A percentile compares a stretch with the other conserved stretches of the same genome.
Conservation (phyloP, 2,113 vertebrate species). For the Epinephelus cyanopodus region DNA sequence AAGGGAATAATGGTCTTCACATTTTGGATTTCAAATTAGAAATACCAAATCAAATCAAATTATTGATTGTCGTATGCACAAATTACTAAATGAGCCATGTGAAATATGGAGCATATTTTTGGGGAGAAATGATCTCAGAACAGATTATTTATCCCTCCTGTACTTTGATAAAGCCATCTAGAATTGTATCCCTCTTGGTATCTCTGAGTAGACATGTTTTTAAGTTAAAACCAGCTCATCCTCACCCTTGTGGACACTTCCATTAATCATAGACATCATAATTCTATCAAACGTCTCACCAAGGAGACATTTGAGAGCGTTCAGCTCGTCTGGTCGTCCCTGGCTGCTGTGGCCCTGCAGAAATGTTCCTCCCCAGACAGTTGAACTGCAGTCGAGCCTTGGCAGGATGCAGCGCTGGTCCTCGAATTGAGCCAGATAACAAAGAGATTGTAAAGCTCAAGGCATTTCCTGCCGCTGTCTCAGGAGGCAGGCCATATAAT, state of each 20-base stretch:
- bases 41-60: not conserved
- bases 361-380: conserved; percentile 32
- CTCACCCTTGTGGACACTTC: conserved; percentile 12
- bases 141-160: not conserved
- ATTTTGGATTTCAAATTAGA: not conserved
- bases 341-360: conserved; percentile 6
- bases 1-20: too few relatives aligned
- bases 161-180: not conserved
- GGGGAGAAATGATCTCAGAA: not conserved
- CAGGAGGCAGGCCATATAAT: conserved; percentile 58
- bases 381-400: conserved; percentile 39
- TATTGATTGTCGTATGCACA: not conserved
- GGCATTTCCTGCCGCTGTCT: conserved; percentile 83
- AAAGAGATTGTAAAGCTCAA: conserved; percentile 79
- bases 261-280: conserved; percentile 20
- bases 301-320: conserved; percentile 2
- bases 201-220: not conserved
- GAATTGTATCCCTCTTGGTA: not conserved
- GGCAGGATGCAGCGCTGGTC: conserved; percentile 65
- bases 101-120: not conserved
- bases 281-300: conserved; percentile 17
- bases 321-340: conserved; percentile 9
- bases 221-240: not conserved
- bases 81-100: not conserved
- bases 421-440: conserved; percentile 79